These are phyloP conservation scores for Sphaerophoria rueppellii DNA, from an alignment of 2,888 invertebrate species.

Conservation along the genomic window DNA sequence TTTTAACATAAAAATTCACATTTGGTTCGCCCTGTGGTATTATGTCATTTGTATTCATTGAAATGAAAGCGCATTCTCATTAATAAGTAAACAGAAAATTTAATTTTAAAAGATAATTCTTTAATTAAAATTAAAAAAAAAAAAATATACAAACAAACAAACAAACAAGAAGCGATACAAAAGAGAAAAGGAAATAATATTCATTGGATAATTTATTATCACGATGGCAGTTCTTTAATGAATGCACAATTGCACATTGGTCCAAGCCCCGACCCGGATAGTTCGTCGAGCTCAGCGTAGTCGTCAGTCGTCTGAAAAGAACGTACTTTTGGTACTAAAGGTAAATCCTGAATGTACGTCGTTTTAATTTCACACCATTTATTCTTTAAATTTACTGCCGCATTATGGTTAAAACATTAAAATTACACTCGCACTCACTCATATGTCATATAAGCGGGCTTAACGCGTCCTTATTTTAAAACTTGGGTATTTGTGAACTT, in stretches of 20 bases:
- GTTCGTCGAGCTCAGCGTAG: no score
- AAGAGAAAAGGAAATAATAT: neutral
- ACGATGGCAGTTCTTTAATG: slow-evolving; percentile 53
- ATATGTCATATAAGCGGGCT: no score
- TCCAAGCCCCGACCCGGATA: neutral
- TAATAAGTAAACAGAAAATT: slow-evolving; percentile 50
- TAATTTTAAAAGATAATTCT: slow-evolving; percentile 65
- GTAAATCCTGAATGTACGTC: neutral
- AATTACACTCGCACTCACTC: slow-evolving; percentile 33
- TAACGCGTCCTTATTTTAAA: no score
- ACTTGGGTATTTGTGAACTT: no score
- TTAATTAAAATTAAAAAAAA: slow-evolving; percentile 50
- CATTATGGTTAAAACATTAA: slow-evolving; percentile 54
- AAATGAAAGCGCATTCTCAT: slow-evolving; percentile 23
- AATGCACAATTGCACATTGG: slow-evolving; percentile 36
- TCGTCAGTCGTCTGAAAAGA: no score
- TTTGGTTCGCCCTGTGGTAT: neutral
- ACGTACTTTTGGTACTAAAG: no score
- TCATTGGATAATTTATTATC: slow-evolving; percentile 45
- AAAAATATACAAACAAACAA: no score
- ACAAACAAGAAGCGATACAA: no score
- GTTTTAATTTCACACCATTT: slow-evolving; percentile 63
- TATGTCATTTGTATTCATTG: slow-evolving; percentile 32
- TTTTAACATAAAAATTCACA: neutral
- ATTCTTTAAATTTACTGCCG: slow-evolving; percentile 61